Base-by-base conservation (phyloP, 1,140 invertebrate genomes). In the Caenorhabditis latens region DNA sequence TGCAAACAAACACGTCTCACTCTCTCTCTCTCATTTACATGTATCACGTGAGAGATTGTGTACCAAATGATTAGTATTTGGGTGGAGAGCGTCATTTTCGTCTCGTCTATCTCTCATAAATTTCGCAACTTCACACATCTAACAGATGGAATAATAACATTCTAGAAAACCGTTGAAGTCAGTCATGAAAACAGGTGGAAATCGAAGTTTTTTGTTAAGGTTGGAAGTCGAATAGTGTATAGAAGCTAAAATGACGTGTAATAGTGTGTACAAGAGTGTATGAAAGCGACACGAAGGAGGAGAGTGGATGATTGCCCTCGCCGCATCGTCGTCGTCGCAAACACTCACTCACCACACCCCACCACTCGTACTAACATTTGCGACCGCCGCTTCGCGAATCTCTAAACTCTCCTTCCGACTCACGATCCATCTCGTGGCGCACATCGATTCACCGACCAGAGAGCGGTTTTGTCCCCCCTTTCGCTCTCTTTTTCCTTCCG, bases 291-390 rank as follows among this genome's bases (percentile, higher is more conserved):
- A n/a, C n/a, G 43, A 9, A 42, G 5, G 42, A 19, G 6, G 65
- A 11, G 16, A 46, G 67, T 79, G 46, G 8, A 11, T 71, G 42
- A 46, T 13, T 46, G 65, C 11, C 24, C 32, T 32, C 32, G 32
- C 2, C 32, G 32, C 32, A 32, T 32, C 53, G 43, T 14, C 46
- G n/a, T 24, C 46, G 46, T 79, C 71, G 71, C 71, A 79, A 79
- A 50, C 40, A 79, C 71, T 79, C 40, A 79, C 71, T 79, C 71
- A 53, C 71, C 71, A 79, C 71, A 79, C 71, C 71, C 71, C 71
- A 32, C 32, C 32, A 79, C 19, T 79, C 65, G 42, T 71, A 79
- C 71, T 79, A 79, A 79, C 71, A 50, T 79, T 79, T 79, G 71
- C 71, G 53, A n/a, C 24, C 16, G 21, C 71, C n/a, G 46, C 42